Percentiles rank a stretch among this genome's conserved stretches.
These are phyloP conservation scores for Eupeodes corollae DNA, from an alignment of 1,140 invertebrate species.

Conservation along the genomic window DNA sequence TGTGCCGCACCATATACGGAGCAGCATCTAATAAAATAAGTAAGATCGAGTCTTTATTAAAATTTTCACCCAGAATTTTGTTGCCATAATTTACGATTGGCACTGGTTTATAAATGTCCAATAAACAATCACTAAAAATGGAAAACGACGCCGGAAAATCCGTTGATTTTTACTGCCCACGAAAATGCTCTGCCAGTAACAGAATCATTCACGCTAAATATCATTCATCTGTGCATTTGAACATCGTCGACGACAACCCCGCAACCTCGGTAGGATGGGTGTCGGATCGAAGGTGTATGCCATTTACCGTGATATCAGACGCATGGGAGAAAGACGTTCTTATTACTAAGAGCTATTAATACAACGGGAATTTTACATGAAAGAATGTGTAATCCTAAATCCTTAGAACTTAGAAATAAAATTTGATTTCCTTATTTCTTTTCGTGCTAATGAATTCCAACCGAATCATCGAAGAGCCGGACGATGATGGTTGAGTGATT, in stretches of 20 bases:
- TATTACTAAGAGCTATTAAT: constrained; percentile 51
- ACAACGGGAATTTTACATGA: too few relatives aligned
- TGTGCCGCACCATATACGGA: too few relatives aligned
- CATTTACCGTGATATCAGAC: constrained; percentile 90
- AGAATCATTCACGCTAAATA: constrained; percentile 97
- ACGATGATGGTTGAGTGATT: too few relatives aligned
- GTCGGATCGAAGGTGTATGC: constrained; percentile 88
- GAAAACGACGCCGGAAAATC: constrained; percentile 96
- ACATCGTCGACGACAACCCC: constrained; percentile 94
- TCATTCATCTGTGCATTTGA: constrained; percentile 96
- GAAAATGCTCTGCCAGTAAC: constrained; percentile 98
- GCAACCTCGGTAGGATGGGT: constrained; percentile 80
- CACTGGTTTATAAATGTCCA: constrained; percentile 27
- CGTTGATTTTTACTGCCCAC: constrained; percentile 95
- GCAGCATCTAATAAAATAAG: too few relatives aligned
- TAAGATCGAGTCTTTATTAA: too few relatives aligned
- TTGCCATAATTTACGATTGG: constrained; percentile 30
- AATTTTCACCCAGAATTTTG: too few relatives aligned
- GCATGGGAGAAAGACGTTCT: constrained; percentile 96
- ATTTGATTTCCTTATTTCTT: too few relatives aligned
- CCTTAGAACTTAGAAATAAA: too few relatives aligned
- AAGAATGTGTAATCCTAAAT: too few relatives aligned
- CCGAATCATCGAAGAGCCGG: too few relatives aligned
- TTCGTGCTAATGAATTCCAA: too few relatives aligned
- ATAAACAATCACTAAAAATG: constrained; percentile 53